Conservation (phyloP, 2,888 invertebrate species). For the Latheticus oryzae region DNA sequence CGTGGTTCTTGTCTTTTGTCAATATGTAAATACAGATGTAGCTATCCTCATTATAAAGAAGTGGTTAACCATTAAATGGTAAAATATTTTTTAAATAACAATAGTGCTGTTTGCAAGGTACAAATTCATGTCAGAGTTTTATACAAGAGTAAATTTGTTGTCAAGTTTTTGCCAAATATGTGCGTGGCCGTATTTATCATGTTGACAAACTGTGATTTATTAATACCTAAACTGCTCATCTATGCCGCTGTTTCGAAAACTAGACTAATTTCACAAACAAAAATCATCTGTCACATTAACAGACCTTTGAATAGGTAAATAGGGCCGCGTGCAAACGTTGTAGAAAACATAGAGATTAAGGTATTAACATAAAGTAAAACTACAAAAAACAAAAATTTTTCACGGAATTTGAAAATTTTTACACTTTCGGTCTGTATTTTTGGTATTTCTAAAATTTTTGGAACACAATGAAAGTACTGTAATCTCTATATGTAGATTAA, state of each 20-base stretch:
- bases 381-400: slow-evolving; percentile 24
- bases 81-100: slow-evolving; percentile 61
- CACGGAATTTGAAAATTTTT: slow-evolving; percentile 23
- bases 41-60: slow-evolving; percentile 53
- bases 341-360: slow-evolving; percentile 59
- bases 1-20: slow-evolving; percentile 60
- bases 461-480: slow-evolving; percentile 49
- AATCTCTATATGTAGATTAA: slow-evolving; percentile 61
- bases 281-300: slow-evolving; percentile 21
- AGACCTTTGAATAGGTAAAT: slow-evolving; percentile 32
- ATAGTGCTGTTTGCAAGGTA: slow-evolving; percentile 66
- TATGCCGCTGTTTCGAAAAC: slow-evolving; percentile 25
- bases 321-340: slow-evolving; percentile 36
- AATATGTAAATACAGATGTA: slow-evolving; percentile 62
- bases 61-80: slow-evolving; percentile 58
- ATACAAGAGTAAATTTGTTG: slow-evolving; percentile 63
- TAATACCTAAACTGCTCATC: slow-evolving; percentile 30
- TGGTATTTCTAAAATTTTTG: slow-evolving; percentile 31
- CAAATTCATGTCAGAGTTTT: slow-evolving; percentile 66
- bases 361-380: slow-evolving; percentile 46
- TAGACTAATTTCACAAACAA: slow-evolving; percentile 36
- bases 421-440: slow-evolving; percentile 18
- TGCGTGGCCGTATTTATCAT: slow-evolving; percentile 54
- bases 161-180: slow-evolving; percentile 61
- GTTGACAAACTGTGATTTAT: slow-evolving; percentile 42